phyloP scores from a whole-genome alignment of 2,113 vertebrate genomes.

The Cairina moschata region DNA sequence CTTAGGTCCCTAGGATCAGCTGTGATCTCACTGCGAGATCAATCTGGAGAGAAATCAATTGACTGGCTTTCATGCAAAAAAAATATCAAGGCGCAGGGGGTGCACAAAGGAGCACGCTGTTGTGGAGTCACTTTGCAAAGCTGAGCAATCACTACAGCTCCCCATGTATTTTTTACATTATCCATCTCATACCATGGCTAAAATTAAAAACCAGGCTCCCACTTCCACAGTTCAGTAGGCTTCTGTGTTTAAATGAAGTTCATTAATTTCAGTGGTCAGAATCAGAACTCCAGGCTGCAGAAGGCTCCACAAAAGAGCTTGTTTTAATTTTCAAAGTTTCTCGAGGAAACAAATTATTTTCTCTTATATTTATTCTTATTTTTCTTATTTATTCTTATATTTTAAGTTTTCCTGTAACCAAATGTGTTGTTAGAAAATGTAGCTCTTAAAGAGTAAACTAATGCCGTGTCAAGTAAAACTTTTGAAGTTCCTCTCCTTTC shows the following conservation, averaged over 20 bases:
- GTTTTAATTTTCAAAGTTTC: not conserved
- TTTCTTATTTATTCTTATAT: too few species aligned
- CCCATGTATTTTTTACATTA: fast-evolving
- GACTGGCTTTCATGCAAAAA: not conserved
- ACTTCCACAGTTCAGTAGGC: not conserved
- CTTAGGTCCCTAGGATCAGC: not conserved
- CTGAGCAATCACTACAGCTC: not conserved
- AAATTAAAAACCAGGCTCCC: not conserved
- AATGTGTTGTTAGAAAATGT: not conserved
- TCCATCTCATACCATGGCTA: not conserved
- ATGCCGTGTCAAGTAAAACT: not conserved
- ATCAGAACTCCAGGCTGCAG: not conserved
- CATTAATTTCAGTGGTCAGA: not conserved
- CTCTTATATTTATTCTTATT: too few species aligned
- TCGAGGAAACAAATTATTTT: not conserved
- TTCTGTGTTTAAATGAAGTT: not conserved
- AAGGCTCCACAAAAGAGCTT: not conserved
- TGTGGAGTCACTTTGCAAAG: not conserved
- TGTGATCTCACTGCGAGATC: not conserved
- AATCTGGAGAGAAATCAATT: not conserved
- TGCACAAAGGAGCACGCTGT: fast-evolving
- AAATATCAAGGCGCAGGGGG: fast-evolving
- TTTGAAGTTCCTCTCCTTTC: not conserved
- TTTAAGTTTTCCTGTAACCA: not conserved
- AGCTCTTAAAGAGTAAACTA: not conserved